phyloP scores from a whole-genome alignment of 2,113 vertebrate species.

The Alces alces region DNA sequence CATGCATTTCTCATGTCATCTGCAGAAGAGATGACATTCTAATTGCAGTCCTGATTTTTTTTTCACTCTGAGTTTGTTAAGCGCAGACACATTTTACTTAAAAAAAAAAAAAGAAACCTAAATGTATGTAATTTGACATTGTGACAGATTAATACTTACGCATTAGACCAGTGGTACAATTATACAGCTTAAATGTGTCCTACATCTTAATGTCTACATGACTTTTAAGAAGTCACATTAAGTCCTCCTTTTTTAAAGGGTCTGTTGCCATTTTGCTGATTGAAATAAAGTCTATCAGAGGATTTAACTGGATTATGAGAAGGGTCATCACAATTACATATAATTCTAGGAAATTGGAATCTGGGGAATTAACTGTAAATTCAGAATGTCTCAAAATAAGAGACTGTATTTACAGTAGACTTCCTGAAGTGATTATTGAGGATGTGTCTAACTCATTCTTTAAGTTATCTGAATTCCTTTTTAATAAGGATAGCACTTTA shows the following conservation, averaged over 20 bases:
- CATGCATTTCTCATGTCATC: slow-evolving; percentile 74
- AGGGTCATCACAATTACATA: slow-evolving; percentile 73
- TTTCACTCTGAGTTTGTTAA: slow-evolving; percentile 78
- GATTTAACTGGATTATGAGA: slow-evolving; percentile 76
- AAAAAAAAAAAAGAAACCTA: slow-evolving; percentile 56
- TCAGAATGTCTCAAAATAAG: slow-evolving; percentile 48
- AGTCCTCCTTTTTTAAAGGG: slow-evolving; percentile 65
- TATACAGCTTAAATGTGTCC: slow-evolving; percentile 76
- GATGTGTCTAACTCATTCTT: background rate
- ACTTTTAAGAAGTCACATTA: slow-evolving; percentile 75
- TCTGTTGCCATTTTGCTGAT: slow-evolving; percentile 68
- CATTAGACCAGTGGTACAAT: slow-evolving; percentile 78
- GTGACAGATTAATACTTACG: slow-evolving; percentile 79
- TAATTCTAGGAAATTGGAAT: slow-evolving; percentile 81
- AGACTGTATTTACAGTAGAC: slow-evolving; percentile 40
- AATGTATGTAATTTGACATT: slow-evolving; percentile 79
- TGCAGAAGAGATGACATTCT: slow-evolving; percentile 73
- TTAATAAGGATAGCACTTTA: slow-evolving; percentile 25
- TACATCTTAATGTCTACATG: slow-evolving; percentile 75
- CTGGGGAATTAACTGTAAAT: slow-evolving; percentile 70
- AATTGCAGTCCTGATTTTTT: slow-evolving; percentile 78
- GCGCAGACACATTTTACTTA: slow-evolving; percentile 73
- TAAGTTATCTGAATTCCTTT: slow-evolving; percentile 13
- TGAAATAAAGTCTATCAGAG: slow-evolving; percentile 77
- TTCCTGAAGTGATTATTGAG: background rate